These are phyloP conservation scores for Tiliqua scincoides DNA, from an alignment of 2,113 vertebrate species.

Conservation along the genomic window DNA sequence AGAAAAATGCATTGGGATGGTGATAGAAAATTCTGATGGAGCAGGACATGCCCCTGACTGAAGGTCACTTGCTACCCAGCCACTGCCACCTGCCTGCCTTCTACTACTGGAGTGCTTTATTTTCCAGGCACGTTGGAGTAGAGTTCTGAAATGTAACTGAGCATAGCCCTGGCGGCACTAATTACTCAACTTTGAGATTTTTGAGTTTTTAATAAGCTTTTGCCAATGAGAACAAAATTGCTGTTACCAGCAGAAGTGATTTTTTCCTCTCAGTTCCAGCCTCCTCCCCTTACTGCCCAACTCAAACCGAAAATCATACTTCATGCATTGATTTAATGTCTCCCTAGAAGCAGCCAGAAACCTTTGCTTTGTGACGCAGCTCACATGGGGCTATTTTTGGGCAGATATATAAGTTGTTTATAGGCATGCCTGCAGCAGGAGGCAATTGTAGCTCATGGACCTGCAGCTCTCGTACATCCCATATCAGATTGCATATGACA, in stretches of 20 bases:
- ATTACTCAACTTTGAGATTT: constrained; percentile 5
- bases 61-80: background rate
- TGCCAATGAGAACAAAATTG: constrained; percentile 34
- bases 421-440: accelerated
- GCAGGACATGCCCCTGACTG: background rate
- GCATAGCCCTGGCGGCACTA: constrained; percentile 4
- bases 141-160: accelerated
- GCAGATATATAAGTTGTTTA: background rate
- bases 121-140: background rate
- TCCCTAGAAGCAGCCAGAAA: constrained; percentile 37
- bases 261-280: constrained; percentile 34
- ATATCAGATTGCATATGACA: background rate
- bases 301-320: constrained; percentile 37
- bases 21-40: too few species aligned
- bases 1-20: background rate
- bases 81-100: background rate
- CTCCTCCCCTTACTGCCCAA: background rate
- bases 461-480: accelerated
- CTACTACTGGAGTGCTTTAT: background rate
- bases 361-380: background rate
- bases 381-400: background rate
- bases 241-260: constrained; percentile 58
- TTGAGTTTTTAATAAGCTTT: constrained; percentile 28
- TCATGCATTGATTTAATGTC: constrained; percentile 27
- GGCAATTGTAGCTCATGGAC: accelerated